Evolutionary conservation across 2,797 vertebrate genomes (phyloP).

Genomic region (Galaxias olidus): DNA sequence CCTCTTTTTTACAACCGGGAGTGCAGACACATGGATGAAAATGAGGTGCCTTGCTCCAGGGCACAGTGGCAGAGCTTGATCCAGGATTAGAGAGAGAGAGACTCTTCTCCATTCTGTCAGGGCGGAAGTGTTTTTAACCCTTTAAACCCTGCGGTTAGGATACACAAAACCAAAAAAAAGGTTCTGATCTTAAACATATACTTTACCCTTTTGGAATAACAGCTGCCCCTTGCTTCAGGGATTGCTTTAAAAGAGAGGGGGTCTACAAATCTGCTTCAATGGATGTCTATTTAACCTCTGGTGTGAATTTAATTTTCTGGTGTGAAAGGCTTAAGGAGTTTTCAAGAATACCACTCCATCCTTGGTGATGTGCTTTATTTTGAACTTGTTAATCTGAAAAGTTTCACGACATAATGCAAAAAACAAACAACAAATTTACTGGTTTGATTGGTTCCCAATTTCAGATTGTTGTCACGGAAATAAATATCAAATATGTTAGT

Average conservation of each 20-base stretch:
- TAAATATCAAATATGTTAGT: too few species aligned
- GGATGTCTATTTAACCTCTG: slow-evolving; percentile 50
- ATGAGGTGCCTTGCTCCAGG: slow-evolving; percentile 55
- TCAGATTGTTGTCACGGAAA: too few species aligned
- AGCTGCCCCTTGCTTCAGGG: slow-evolving; percentile 28
- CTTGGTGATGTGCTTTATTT: neutral
- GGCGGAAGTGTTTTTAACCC: slow-evolving; percentile 65
- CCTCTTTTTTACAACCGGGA: slow-evolving; percentile 49
- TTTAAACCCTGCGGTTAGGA: slow-evolving; percentile 62
- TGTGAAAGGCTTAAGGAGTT: slow-evolving; percentile 19
- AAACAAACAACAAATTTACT: neutral
- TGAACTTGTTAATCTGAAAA: slow-evolving; percentile 18
- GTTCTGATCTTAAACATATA: slow-evolving; percentile 57
- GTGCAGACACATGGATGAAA: slow-evolving; percentile 51
- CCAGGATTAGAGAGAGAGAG: slow-evolving; percentile 62
- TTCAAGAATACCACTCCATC: slow-evolving; percentile 10
- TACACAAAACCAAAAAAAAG: slow-evolving; percentile 49
- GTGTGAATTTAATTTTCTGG: too few species aligned
- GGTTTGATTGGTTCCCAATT: too few species aligned
- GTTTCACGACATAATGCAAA: neutral
- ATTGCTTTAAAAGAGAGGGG: neutral
- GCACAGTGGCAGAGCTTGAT: slow-evolving; percentile 55
- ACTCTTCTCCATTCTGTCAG: too few species aligned
- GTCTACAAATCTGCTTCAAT: neutral
- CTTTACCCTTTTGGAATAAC: slow-evolving; percentile 51